Conservation (phyloP, 2,797 vertebrate genomes). For the Xyrichtys novacula region DNA sequence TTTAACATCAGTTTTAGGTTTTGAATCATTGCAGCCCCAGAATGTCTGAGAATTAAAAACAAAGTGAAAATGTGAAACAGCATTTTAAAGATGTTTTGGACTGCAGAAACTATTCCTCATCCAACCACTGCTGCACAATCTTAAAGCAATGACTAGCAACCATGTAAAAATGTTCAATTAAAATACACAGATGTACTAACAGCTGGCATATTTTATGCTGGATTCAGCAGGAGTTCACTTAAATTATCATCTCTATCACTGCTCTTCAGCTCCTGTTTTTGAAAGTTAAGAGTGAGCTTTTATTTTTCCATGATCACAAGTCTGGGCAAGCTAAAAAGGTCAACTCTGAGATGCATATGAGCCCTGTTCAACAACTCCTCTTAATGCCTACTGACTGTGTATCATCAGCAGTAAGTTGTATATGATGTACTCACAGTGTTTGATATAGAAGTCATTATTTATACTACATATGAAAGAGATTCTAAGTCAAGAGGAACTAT, state of each 20-base stretch:
- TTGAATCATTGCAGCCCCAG: neutral
- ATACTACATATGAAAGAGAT: slow-evolving; percentile 10
- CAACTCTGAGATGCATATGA: slow-evolving; percentile 1
- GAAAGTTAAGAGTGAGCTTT: slow-evolving; percentile 17
- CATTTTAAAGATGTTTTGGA: neutral
- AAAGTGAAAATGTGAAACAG: neutral
- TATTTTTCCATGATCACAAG: slow-evolving; percentile 39
- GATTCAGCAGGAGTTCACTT: slow-evolving; percentile 8
- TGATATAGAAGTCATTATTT: slow-evolving; percentile 32
- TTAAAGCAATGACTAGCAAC: neutral
- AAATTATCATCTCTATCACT: slow-evolving; percentile 29
- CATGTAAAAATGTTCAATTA: slow-evolving; percentile 2
- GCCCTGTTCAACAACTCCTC: neutral
- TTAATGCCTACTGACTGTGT: neutral
- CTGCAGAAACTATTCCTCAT: neutral
- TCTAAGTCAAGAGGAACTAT: slow-evolving; percentile 1
- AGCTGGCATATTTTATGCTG: slow-evolving; percentile 1
- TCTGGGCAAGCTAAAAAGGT: slow-evolving; percentile 35
- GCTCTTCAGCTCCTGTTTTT: slow-evolving; percentile 30
- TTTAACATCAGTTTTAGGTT: too few species aligned
- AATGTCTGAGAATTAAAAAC: neutral
- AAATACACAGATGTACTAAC: slow-evolving; percentile 37
- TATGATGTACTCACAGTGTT: slow-evolving; percentile 20
- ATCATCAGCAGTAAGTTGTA: slow-evolving; percentile 7
- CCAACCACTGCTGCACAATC: neutral